These are phyloP conservation scores for Notothenia rossii DNA, from an alignment of 2,113 vertebrate genomes.

Conservation along the genomic window DNA sequence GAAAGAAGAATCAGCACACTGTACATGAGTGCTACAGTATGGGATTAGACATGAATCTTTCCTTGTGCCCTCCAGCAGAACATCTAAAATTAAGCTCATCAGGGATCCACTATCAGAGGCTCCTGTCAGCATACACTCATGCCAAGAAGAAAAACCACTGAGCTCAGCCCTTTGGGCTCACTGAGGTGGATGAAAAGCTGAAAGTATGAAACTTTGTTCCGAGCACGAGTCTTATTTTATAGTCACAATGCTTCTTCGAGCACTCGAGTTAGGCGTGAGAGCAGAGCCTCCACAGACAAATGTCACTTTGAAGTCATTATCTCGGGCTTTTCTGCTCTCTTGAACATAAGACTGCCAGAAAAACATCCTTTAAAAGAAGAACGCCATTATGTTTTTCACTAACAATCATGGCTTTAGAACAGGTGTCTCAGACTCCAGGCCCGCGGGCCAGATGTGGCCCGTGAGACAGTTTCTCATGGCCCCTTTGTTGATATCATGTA, in stretches of 20 bases:
- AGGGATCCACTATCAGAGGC: slow-evolving; percentile 21
- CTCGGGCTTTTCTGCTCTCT: slow-evolving; percentile 33
- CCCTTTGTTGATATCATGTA: no score
- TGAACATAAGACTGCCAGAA: slow-evolving; percentile 13
- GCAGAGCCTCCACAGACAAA: slow-evolving; percentile 20
- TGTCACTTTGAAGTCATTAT: slow-evolving; percentile 49
- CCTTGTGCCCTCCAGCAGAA: slow-evolving; percentile 31
- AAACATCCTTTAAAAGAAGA: slow-evolving; percentile 1
- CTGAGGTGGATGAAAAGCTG: not conserved
- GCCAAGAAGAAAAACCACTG: slow-evolving; percentile 20
- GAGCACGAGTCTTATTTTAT: not conserved
- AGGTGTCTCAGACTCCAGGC: no score
- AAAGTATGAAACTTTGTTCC: slow-evolving; percentile 29
- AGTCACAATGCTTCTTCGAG: not conserved
- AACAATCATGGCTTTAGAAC: not conserved
- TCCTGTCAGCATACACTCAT: slow-evolving; percentile 24
- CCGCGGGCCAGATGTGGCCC: no score
- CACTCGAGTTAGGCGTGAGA: not conserved
- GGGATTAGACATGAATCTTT: slow-evolving; percentile 2
- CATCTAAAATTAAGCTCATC: slow-evolving; percentile 35
- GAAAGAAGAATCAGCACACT: not conserved
- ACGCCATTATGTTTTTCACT: not conserved
- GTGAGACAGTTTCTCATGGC: no score
- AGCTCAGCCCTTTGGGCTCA: slow-evolving; percentile 16
- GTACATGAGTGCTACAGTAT: not conserved